Conservation (phyloP, 2,797 vertebrate species). For the Discoglossus pictus region DNA sequence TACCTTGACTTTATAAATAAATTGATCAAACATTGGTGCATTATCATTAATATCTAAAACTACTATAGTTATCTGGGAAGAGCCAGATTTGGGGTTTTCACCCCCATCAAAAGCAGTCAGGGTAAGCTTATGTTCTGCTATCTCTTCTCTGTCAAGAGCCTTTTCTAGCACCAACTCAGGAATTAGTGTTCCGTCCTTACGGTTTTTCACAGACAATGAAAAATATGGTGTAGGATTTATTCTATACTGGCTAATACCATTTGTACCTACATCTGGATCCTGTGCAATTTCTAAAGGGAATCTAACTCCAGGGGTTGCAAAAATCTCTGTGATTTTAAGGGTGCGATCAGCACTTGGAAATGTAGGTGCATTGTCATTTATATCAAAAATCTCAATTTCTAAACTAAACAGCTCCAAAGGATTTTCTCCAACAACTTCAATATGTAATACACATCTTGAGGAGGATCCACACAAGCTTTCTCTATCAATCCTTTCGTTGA, state of each 20-base stretch:
- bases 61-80: slow-evolving; percentile 77
- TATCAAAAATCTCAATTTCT: slow-evolving; percentile 85
- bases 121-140: slow-evolving; percentile 80
- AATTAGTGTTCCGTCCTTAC: slow-evolving; percentile 88
- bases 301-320: slow-evolving; percentile 77
- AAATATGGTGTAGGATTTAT: slow-evolving; percentile 84
- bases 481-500: slow-evolving; percentile 86
- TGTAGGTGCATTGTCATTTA: slow-evolving; percentile 91
- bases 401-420: slow-evolving; percentile 84
- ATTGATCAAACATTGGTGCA: slow-evolving; percentile 79
- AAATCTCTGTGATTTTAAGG: slow-evolving; percentile 87
- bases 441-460: slow-evolving; percentile 75
- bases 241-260: slow-evolving; percentile 84
- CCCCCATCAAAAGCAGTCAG: slow-evolving; percentile 90
- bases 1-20: slow-evolving; percentile 77
- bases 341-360: slow-evolving; percentile 81
- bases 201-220: slow-evolving; percentile 80
- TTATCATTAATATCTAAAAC: slow-evolving; percentile 93
- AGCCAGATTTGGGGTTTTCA: slow-evolving; percentile 82
- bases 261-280: slow-evolving; percentile 90
- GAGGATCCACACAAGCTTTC: slow-evolving; percentile 83
- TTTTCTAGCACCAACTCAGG: slow-evolving; percentile 88
- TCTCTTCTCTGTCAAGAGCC: slow-evolving; percentile 84
- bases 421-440: slow-evolving; percentile 82
- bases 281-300: slow-evolving; percentile 90